A percentile compares a stretch with the other conserved stretches of the same genome.
Conservation (phyloP, 1,140 invertebrate genomes). For the Rhagoletis pomonella region DNA sequence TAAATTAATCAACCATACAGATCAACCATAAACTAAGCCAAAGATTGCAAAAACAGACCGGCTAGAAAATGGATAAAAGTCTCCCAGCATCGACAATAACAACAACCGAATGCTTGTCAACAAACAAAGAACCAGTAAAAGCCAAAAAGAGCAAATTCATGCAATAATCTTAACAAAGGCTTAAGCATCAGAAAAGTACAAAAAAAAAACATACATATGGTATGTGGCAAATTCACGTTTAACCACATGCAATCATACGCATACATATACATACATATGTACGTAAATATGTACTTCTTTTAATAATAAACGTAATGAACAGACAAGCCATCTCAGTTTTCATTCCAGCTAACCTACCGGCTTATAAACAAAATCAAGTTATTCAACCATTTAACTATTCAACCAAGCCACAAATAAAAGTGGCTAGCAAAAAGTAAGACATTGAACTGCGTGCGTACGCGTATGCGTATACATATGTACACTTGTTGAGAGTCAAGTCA, state of each 20-base stretch:
- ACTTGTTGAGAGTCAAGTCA: neutral
- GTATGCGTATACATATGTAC: neutral
- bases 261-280: neutral
- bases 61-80: neutral
- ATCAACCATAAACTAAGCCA: neutral
- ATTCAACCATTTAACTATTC: neutral
- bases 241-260: neutral
- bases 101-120: neutral
- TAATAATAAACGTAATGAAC: neutral
- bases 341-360: neutral
- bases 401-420: neutral
- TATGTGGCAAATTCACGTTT: too few species aligned
- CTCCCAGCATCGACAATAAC: too few species aligned
- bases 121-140: neutral
- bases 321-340: neutral
- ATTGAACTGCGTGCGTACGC: neutral
- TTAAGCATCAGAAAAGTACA: neutral
- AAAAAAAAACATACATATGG: too few species aligned
- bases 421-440: neutral
- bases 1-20: neutral
- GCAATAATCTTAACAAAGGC: neutral
- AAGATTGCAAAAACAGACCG: neutral
- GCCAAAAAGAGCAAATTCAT: neutral
- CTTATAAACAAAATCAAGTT: neutral
- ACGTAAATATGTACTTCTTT: neutral